phyloP scores from a whole-genome alignment of 2,888 invertebrate genomes.

The Anagyrus pseudococci region DNA sequence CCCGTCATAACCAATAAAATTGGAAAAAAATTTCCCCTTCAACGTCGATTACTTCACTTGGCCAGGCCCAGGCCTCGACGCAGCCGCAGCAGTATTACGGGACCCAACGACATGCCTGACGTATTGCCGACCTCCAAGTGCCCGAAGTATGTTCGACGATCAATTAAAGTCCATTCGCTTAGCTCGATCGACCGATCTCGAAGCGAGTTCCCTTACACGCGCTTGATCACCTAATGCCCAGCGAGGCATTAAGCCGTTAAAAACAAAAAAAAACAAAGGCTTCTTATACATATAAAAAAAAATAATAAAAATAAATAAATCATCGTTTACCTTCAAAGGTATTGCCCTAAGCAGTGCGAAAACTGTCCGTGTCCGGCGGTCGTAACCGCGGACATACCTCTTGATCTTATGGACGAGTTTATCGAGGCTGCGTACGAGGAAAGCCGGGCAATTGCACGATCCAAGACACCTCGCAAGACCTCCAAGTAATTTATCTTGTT shows the following conservation, averaged over 20 bases:
- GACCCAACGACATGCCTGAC: too few relatives aligned
- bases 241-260: too few relatives aligned
- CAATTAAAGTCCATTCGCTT: neutral
- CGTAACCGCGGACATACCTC: too few relatives aligned
- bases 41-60: too few relatives aligned
- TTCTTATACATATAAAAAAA: too few relatives aligned
- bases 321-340: slow-evolving; percentile 12
- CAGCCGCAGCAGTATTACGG: too few relatives aligned
- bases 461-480: neutral
- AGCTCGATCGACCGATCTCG: neutral
- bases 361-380: slow-evolving; percentile 9
- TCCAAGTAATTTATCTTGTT: neutral
- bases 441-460: neutral
- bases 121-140: too few relatives aligned
- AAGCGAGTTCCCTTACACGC: neutral
- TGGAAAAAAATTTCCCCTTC: too few relatives aligned
- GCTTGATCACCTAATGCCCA: neutral
- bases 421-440: slow-evolving; percentile 1
- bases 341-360: slow-evolving; percentile 14
- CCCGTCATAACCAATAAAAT: neutral
- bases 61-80: too few relatives aligned
- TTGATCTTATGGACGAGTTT: slow-evolving; percentile 7
- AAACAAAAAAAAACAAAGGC: too few relatives aligned
- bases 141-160: too few relatives aligned
- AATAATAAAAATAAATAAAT: too few relatives aligned